phyloP scores from a whole-genome alignment of 2,113 vertebrate genomes.

The Tachycineta bicolor region DNA sequence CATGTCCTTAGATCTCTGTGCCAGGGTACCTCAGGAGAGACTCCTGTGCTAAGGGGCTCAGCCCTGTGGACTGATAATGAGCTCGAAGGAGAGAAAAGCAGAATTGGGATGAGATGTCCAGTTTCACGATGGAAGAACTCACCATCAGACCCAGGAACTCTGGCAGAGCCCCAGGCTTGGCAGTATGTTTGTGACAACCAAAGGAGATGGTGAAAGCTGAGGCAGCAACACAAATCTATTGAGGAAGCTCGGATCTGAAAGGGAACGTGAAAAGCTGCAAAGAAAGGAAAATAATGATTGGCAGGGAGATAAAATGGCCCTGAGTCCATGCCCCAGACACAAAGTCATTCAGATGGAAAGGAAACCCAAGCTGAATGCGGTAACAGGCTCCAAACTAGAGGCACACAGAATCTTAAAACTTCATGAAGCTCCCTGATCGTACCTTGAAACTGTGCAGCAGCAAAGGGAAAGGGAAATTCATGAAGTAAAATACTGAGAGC shows the following conservation, averaged over 20 bases:
- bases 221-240: background rate
- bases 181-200: background rate
- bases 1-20: background rate
- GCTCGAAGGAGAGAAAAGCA: background rate
- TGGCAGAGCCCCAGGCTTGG: background rate
- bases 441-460: background rate
- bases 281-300: background rate
- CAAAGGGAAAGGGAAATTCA: background rate
- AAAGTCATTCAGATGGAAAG: background rate
- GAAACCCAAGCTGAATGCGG: fast-evolving
- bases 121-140: background rate
- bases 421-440: background rate
- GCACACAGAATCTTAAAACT: background rate
- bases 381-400: background rate
- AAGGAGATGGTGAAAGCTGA: background rate
- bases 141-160: background rate
- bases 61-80: background rate
- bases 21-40: background rate
- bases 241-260: background rate
- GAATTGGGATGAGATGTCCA: background rate
- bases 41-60: background rate
- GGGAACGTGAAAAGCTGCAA: background rate
- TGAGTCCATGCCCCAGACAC: background rate
- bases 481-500: background rate
- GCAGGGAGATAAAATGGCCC: background rate